Evolutionary conservation across 53 echinoderm and acorn worm genomes (phyloP), one percentile per base, ranked within the genome.

Genomic region (Patiria pectinifera): DNA sequence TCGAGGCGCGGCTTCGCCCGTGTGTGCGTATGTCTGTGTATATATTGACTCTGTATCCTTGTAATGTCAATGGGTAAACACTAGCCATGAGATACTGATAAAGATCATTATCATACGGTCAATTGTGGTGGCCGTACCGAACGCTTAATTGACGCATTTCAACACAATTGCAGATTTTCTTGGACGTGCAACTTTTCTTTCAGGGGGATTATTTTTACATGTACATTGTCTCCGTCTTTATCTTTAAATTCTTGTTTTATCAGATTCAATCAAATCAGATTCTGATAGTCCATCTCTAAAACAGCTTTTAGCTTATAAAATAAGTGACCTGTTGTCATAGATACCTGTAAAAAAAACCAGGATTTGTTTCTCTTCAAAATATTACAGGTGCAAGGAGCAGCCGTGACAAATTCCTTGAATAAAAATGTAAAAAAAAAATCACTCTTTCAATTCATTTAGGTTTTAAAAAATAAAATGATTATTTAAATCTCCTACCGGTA

Each of bases 21-120:
- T 59, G 15, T 45, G 62, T 5, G 45, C 45, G 45, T 59, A 13
- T 48, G 72, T 48, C 46, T 58, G 44, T 58, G 15, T 48, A n/a
- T 1, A 49, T 74, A 59, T 86, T 86, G 45, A 75, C 75, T 25
- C 25, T 74, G 76, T 75, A 48, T 72, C 72, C 24, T 49, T 48
- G 25, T 5, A 66, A 59, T 53, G 75, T 86, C 76, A 86, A 48
- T 86, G 45, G 48, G 48, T 45, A 86, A 86, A 86, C 86, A 86
- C 45, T 12, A 75, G 48, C n/a, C 86, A 25, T 15, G 23, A 12
- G 48, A 48, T 11, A 47, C 48, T 62, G 75, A 46, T 47, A 86
- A 58, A 15, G 86, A 86, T 53, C 86, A 86, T 86, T 86, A 86
- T 86, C 19, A 75, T 86, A 75, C 44, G 21, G 86, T 75, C 22